phyloP scores from a whole-genome alignment of 2,888 invertebrate genomes.

The Gonocerus acuteangulatus region DNA sequence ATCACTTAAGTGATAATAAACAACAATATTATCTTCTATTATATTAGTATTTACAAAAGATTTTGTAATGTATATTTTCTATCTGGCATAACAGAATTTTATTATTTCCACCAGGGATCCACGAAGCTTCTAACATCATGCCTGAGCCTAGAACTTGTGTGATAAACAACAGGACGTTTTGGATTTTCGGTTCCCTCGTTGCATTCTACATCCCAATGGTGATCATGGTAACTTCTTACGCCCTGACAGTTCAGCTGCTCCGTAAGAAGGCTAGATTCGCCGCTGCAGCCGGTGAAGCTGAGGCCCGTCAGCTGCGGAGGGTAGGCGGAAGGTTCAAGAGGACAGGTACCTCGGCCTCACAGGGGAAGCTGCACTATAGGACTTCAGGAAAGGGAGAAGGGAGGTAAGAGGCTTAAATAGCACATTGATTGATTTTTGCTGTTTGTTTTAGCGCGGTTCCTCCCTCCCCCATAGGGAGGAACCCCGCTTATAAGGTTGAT shows the following conservation, averaged over 20 bases:
- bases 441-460: too few relatives aligned
- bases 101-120: conserved; percentile 66
- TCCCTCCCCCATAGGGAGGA: too few relatives aligned
- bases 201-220: conserved; percentile 94
- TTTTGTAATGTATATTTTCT: too few relatives aligned
- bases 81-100: too few relatives aligned
- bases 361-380: conserved; percentile 33
- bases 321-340: conserved; percentile 46
- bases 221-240: conserved; percentile 88
- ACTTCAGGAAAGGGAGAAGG: conserved; percentile 33
- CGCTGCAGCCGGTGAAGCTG: conserved; percentile 57
- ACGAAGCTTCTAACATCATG: conserved; percentile 72
- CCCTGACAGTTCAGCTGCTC: conserved; percentile 78
- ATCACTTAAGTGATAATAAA: too few relatives aligned
- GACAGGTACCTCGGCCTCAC: conserved; percentile 29
- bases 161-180: conserved; percentile 76
- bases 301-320: conserved; percentile 41
- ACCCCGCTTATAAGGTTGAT: too few relatives aligned
- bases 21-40: too few relatives aligned
- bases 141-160: conserved; percentile 66
- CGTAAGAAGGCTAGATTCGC: conserved; percentile 69
- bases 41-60: too few relatives aligned
- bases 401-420: conserved; percentile 33
- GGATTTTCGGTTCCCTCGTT: conserved; percentile 84
- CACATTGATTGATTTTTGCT: too few relatives aligned